Percentiles rank a stretch among this genome's conserved stretches.
Conservation (phyloP, 2,888 invertebrate species). For the Rhingia campestris region DNA sequence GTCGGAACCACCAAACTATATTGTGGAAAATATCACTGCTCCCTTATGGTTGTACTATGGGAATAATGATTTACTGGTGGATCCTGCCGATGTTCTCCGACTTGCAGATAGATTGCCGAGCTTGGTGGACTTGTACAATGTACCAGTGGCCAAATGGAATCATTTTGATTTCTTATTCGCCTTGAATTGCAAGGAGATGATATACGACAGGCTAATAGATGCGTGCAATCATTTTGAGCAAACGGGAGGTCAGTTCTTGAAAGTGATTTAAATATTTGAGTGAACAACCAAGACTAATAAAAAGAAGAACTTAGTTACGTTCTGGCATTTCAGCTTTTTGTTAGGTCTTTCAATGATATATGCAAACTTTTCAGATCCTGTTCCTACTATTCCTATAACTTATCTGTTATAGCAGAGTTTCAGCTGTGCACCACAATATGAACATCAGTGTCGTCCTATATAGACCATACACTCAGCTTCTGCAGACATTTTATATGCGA, state of each 20-base stretch:
- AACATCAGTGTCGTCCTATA: too few relatives aligned
- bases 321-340: too few relatives aligned
- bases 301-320: too few relatives aligned
- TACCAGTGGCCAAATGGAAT: constrained; percentile 85
- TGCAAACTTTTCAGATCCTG: too few relatives aligned
- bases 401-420: too few relatives aligned
- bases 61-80: constrained; percentile 83
- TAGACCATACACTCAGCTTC: too few relatives aligned
- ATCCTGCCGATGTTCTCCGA: neutral
- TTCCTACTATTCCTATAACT: too few relatives aligned
- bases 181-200: constrained; percentile 84
- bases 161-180: constrained; percentile 89
- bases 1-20: constrained; percentile 85
- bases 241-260: constrained; percentile 21
- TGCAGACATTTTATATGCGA: too few relatives aligned
- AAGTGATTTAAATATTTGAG: too few relatives aligned
- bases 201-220: constrained; percentile 84
- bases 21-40: constrained; percentile 84
- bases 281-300: too few relatives aligned
- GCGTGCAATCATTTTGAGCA: constrained; percentile 39
- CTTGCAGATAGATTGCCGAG: constrained; percentile 82
- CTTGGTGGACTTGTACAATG: constrained; percentile 82
- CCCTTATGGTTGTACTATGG: constrained; percentile 87
- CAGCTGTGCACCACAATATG: too few relatives aligned
- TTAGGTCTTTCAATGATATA: too few relatives aligned